Base-by-base conservation (phyloP, 1,140 invertebrate genomes). In the Nautilus pompilius region DNA sequence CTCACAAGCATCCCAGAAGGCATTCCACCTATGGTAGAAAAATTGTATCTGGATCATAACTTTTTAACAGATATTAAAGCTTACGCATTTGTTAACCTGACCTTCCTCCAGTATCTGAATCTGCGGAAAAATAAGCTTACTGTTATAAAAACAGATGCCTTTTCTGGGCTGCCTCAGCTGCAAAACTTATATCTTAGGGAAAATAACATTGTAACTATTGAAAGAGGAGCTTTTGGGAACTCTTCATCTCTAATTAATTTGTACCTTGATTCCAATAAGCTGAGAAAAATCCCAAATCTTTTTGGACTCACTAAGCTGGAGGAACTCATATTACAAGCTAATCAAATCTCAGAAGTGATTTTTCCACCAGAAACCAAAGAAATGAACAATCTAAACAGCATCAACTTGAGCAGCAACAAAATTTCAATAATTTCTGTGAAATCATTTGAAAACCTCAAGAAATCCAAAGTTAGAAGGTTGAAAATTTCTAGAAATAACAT, bases 1-100 rank as follows among this genome's bases (percentile, higher is more conserved):
- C 56, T 76, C 8, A 66, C 58, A 24, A 8, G 24, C 8, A 34
- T 74, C 15, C 72, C 72, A 10, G 17, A 33, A 3, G 59, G 59
- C 13, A 65, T 76, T 45, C 72, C 74, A 13, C 36, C 34, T n/a
- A 41, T 48, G 13, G 67, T 65, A 15, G 67, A 68, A 55, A 72
- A 61, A 54, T 49, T 76, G 1, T 74, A 65, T 36, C 63, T 76
- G 26, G 61, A 63, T 26, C 60, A 74, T 48, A 76, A 76, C 49
- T 29, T 58, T 8, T 58, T 76, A 5, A 60, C 58, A 0, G 34
- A 26, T 5, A 28, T 76, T 2, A 32, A 48, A 3, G 26, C 54
- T 1, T 24, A 24, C 5, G 6, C 46, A 2, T 55, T 65, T 22
- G 32, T 13, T n/a, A 56, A 60, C 15, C 30, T 60, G 2, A 55